These are phyloP conservation scores for Argentina silus DNA, from an alignment of 2,797 vertebrate genomes.

Conservation along the genomic window DNA sequence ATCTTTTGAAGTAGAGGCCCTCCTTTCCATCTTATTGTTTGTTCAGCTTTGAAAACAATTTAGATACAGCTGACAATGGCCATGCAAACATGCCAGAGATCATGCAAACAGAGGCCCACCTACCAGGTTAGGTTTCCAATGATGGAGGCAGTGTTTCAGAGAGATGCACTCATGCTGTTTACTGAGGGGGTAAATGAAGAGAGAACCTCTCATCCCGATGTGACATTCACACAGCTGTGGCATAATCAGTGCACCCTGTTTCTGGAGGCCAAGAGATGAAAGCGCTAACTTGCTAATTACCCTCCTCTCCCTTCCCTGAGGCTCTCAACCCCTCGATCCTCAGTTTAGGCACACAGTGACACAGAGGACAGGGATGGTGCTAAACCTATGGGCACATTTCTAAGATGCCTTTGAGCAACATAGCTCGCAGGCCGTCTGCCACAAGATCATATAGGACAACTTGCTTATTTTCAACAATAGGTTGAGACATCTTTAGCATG, in stretches of 20 bases:
- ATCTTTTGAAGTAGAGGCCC: background rate
- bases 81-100: background rate
- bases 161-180: constrained; percentile 12
- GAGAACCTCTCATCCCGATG: constrained; percentile 65
- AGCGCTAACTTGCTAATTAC: constrained; percentile 70
- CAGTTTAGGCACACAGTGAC: constrained; percentile 23
- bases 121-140: constrained; percentile 10
- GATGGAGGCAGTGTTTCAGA: background rate
- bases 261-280: constrained; percentile 62
- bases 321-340: constrained; percentile 27
- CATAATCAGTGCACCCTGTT: constrained; percentile 68
- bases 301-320: constrained; percentile 29
- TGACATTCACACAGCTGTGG: constrained; percentile 67
- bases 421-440: background rate
- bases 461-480: constrained; percentile 33
- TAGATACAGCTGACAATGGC: background rate
- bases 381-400: constrained; percentile 32
- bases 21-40: background rate
- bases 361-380: constrained; percentile 17
- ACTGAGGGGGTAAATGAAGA: constrained; percentile 33
- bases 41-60: background rate
- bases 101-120: too few relatives aligned
- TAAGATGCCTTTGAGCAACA: constrained; percentile 37
- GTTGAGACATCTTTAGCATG: constrained; percentile 36
- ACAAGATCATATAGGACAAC: constrained; percentile 14